phyloP scores from a whole-genome alignment of 2,113 vertebrate genomes.

The Taurulus bubalis region DNA sequence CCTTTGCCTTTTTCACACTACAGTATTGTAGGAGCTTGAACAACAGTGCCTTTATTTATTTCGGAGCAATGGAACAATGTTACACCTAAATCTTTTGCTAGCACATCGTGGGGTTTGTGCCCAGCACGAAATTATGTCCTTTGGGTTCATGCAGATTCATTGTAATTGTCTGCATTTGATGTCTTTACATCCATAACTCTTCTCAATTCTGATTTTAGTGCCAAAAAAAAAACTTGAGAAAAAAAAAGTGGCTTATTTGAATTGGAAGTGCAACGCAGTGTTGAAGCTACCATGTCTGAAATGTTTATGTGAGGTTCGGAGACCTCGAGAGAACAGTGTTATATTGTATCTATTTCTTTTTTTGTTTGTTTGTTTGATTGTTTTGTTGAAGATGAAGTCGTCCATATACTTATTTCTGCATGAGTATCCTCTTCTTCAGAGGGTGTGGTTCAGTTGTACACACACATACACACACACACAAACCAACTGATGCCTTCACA shows the following conservation, averaged over 20 bases:
- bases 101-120: constrained; percentile 23
- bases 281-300: constrained; percentile 31
- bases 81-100: constrained; percentile 52
- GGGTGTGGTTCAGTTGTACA: constrained; percentile 58
- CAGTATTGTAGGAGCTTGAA: constrained; percentile 91
- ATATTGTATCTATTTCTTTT: constrained; percentile 75
- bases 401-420: constrained; percentile 59
- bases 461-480: constrained; percentile 81
- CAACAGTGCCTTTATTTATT: constrained; percentile 97
- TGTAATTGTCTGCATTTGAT: constrained; percentile 27
- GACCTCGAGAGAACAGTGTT: constrained; percentile 87
- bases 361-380: constrained; percentile 51
- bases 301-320: constrained; percentile 35
- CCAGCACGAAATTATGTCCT: constrained; percentile 40
- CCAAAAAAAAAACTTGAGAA: constrained; percentile 38
- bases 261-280: constrained; percentile 40
- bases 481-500: constrained; percentile 92
- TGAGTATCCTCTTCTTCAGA: constrained; percentile 79
- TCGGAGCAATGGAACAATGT: constrained; percentile 75
- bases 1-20: constrained; percentile 91
- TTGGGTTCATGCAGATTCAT: constrained; percentile 40
- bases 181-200: constrained; percentile 26
- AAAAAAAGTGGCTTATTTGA: constrained; percentile 24
- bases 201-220: constrained; percentile 37
- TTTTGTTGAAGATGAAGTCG: constrained; percentile 51